A percentile compares a stretch with the other conserved stretches of the same genome.
phyloP scores from a whole-genome alignment of 2,888 invertebrate genomes.

The Gymnosoma rotundatum region DNA sequence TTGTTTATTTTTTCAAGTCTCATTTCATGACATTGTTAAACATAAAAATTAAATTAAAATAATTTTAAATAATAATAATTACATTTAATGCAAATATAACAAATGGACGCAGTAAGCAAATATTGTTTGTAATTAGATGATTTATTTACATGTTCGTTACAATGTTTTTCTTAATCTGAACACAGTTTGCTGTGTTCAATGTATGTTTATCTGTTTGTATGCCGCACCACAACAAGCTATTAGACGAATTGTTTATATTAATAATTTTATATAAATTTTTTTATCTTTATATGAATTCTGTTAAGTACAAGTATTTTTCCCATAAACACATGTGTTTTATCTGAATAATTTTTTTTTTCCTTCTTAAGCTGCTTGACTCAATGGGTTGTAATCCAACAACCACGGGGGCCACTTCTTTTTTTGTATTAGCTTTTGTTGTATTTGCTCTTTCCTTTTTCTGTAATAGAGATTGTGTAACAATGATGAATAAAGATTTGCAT shows the following conservation, averaged over 20 bases:
- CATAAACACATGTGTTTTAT: conserved; percentile 67
- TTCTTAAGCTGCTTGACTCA: conserved; percentile 45
- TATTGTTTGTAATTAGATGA: conserved; percentile 41
- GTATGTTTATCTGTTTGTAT: not conserved
- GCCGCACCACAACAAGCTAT: not conserved
- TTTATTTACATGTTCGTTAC: conserved; percentile 21
- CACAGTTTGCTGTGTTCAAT: not conserved
- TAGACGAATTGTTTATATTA: conserved; percentile 30
- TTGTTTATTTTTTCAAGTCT: not conserved
- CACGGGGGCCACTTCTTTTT: conserved; percentile 62
- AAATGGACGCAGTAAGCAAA: not conserved
- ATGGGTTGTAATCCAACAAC: conserved; percentile 67
- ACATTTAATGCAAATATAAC: conserved; percentile 5
- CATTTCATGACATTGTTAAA: conserved; percentile 34
- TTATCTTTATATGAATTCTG: not conserved
- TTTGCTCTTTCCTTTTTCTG: conserved; percentile 10
- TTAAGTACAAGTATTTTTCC: conserved; percentile 34
- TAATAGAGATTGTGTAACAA: conserved; percentile 63
- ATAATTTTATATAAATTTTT: conserved; percentile 52
- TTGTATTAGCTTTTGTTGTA: conserved; percentile 1
- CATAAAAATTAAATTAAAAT: conserved; percentile 38
- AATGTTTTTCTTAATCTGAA: conserved; percentile 5
- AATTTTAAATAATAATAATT: conserved; percentile 44
- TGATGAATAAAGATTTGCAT: conserved; percentile 69
- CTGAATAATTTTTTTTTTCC: not conserved